Conservation (phyloP, 1,140 invertebrate species). For the Trachymyrmex septentrionalis region DNA sequence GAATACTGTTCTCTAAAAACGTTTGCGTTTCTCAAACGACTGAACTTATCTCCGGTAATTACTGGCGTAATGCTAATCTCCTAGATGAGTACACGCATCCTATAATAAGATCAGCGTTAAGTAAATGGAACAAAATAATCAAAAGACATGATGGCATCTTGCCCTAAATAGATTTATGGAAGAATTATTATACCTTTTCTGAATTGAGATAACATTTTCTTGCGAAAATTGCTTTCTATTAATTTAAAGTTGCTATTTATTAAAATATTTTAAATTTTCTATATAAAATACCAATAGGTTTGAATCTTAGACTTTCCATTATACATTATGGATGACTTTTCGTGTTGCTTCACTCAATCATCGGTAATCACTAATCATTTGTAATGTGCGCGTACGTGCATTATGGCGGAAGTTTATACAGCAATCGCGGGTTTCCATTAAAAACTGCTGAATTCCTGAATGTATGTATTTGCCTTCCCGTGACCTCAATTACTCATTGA, state of each 20-base stretch:
- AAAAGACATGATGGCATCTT: neutral
- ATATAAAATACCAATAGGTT: too few relatives aligned
- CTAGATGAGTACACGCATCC: neutral
- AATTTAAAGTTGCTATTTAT: constrained; percentile 15
- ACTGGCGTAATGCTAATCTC: constrained; percentile 20
- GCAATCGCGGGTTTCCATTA: neutral
- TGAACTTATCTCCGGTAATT: constrained; percentile 5
- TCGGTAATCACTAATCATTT: neutral
- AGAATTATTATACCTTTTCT: neutral
- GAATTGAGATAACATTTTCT: neutral
- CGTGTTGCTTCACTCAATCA: neutral
- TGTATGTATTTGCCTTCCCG: neutral
- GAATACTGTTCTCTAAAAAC: constrained; percentile 9
- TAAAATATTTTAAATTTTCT: neutral
- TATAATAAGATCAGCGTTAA: constrained; percentile 38
- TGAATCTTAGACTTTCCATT: neutral
- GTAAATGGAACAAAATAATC: constrained; percentile 25
- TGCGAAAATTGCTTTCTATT: constrained; percentile 4
- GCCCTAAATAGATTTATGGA: neutral
- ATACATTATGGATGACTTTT: neutral
- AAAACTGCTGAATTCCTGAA: constrained; percentile 18
- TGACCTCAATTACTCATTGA: neutral
- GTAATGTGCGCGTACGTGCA: neutral
- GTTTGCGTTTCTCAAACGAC: neutral
- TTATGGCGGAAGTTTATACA: neutral